phyloP scores from a whole-genome alignment of 2,888 invertebrate genomes.

The Tupiocoris notatus region DNA sequence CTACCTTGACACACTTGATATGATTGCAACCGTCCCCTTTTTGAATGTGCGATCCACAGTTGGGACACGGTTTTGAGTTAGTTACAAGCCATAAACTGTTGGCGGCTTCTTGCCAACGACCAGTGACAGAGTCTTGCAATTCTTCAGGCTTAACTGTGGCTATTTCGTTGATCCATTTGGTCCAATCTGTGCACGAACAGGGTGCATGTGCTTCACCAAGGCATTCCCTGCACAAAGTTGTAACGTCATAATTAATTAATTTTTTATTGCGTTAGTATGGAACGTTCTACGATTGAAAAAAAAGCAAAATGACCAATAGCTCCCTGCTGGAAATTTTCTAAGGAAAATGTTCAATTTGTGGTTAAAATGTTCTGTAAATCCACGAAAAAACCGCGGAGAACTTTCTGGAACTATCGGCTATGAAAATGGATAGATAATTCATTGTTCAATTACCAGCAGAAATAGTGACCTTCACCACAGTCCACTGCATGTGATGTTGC shows the following conservation, averaged over 20 bases:
- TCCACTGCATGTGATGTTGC: slow-evolving; percentile 63
- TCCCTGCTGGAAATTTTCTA: no score
- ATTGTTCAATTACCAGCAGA: slow-evolving; percentile 62
- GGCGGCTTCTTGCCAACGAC: slow-evolving; percentile 60
- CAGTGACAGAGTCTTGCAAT: slow-evolving; percentile 55
- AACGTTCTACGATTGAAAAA: no score
- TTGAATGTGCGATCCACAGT: slow-evolving; percentile 69
- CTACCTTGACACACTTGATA: slow-evolving; percentile 65
- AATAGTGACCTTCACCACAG: slow-evolving; percentile 69
- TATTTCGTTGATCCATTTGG: slow-evolving; percentile 62
- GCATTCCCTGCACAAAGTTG: slow-evolving; percentile 55
- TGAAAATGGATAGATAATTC: no score
- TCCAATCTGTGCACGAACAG: slow-evolving; percentile 65
- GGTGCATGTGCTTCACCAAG: slow-evolving; percentile 66
- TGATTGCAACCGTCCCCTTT: slow-evolving; percentile 72
- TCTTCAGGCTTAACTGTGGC: slow-evolving; percentile 66
- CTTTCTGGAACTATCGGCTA: no score
- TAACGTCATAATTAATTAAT: no score
- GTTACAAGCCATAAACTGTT: slow-evolving; percentile 69
- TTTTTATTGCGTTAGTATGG: no score
- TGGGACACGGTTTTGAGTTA: slow-evolving; percentile 69
- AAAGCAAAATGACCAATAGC: no score
- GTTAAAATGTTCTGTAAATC: no score
- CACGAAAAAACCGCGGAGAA: no score
- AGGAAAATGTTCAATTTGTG: no score